Conservation (phyloP, 2,888 invertebrate species). For the Temnothorax ravouxi region DNA sequence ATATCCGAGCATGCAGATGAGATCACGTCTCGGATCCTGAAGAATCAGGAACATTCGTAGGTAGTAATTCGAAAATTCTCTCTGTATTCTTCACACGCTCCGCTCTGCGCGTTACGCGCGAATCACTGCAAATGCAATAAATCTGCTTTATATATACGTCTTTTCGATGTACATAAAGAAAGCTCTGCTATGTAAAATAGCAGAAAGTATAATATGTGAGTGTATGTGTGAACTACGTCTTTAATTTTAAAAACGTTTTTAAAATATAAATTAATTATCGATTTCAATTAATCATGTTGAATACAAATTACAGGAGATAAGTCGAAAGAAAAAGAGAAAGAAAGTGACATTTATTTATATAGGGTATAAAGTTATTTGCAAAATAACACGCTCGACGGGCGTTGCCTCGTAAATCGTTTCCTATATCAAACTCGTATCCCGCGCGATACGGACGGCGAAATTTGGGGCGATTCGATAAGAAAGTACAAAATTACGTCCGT, state of each 20-base stretch:
- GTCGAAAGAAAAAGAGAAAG: not conserved
- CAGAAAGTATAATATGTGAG: not conserved
- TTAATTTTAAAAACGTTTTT: not conserved
- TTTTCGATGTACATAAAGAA: not conserved
- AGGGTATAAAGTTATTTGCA: constrained; percentile 15
- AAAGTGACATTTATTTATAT: constrained; percentile 37
- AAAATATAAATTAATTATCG: not conserved
- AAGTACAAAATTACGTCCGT: constrained; percentile 47
- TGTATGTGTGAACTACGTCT: not conserved
- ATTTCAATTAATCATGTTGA: not conserved
- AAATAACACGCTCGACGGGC: constrained; percentile 26
- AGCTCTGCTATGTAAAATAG: not conserved
- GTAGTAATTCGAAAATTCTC: constrained; percentile 57
- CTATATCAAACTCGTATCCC: constrained; percentile 33
- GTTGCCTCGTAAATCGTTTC: constrained; percentile 36
- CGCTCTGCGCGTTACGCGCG: constrained; percentile 20
- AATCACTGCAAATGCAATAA: constrained; percentile 10
- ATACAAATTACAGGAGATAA: not conserved
- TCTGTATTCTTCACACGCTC: constrained; percentile 29
- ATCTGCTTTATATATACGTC: not conserved
- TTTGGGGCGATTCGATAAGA: constrained; percentile 63
- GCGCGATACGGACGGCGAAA: constrained; percentile 59
- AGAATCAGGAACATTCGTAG: constrained; percentile 59
- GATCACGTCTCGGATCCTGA: constrained; percentile 73
- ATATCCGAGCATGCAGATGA: constrained; percentile 68